Evolutionary conservation across 2,797 vertebrate species (phyloP), one percentile per base, ranked within the genome.

Genomic region (Sebastes variabilis): DNA sequence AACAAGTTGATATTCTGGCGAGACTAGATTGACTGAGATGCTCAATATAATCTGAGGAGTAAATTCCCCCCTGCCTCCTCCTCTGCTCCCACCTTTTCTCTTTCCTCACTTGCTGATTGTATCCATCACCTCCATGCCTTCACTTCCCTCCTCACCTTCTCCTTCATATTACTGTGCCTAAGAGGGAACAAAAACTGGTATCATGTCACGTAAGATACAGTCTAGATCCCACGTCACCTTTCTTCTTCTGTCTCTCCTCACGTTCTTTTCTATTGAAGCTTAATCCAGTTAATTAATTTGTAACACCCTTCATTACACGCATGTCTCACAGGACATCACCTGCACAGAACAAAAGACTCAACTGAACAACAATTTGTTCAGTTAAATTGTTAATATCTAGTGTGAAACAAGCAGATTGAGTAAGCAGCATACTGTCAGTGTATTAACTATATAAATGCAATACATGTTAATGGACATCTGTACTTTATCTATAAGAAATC

Each of bases 91-190:
- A 46, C 7, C 9, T 29, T 46, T 58, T 70, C 54, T 24, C 22
- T 54, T 61, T 42, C 24, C 68, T 36, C 30, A 20, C 70, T 13
- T 16, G 24, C 62, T 81, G 14, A 29, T 73, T 84, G 62, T 64
- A 73, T 81, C 66, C 70, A 27, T 80, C 66, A 67, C 52, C 68
- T 65, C 22, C 20, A 8, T 62, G 34, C 24, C 30, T 16, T 72
- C 56, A 66, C 65, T 65, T 73, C n/a, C 56, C 55, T 75, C 18
- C n/a, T 18, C 32, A n/a, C 34, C 29, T 59, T 77, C n/a, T 20
- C 61, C 20, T 54, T 11, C 9, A 22, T 69, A 18, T 7, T 6
- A 1, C 6, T 38, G 2, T 4, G 16, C 13, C 32, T 58, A 10
- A 55, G 24, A 58, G 30, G 54, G 16, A 87, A 59, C 3, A 64